Evolutionary conservation across 1,140 invertebrate species (phyloP).

Genomic region (Neodiprion pinetum): DNA sequence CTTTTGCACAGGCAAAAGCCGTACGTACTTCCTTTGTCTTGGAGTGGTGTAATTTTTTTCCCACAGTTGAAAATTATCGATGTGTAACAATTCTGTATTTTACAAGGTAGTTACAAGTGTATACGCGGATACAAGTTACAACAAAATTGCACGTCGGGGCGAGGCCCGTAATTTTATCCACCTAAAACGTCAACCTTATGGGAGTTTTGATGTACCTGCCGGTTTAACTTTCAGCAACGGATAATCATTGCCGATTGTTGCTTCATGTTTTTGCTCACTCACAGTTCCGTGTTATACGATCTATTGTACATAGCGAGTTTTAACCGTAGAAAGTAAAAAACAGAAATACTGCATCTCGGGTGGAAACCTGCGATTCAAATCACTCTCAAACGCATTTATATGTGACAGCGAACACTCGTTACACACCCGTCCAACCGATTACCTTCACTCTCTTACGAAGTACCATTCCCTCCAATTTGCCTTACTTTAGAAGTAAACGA

Average conservation of each 20-base stretch:
- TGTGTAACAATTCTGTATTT: neutral
- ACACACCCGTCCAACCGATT: too few species aligned
- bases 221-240: neutral
- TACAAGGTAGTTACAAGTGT: too few species aligned
- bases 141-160: neutral
- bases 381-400: too few species aligned
- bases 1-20: too few species aligned
- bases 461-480: too few species aligned
- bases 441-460: too few species aligned
- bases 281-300: neutral
- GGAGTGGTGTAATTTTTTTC: too few species aligned
- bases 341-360: too few species aligned
- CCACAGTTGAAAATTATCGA: neutral
- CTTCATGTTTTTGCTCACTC: neutral
- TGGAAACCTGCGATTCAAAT: too few species aligned
- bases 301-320: neutral
- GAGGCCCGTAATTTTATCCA: neutral
- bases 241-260: neutral
- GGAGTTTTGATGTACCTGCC: neutral
- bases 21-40: too few species aligned
- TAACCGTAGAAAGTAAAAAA: neutral
- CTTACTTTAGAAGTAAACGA: too few species aligned
- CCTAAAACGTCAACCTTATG: neutral
- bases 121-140: neutral
- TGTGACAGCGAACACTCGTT: too few species aligned